Conservation (phyloP, 2,797 vertebrate genomes). For the Sarcophilus harrisii region DNA sequence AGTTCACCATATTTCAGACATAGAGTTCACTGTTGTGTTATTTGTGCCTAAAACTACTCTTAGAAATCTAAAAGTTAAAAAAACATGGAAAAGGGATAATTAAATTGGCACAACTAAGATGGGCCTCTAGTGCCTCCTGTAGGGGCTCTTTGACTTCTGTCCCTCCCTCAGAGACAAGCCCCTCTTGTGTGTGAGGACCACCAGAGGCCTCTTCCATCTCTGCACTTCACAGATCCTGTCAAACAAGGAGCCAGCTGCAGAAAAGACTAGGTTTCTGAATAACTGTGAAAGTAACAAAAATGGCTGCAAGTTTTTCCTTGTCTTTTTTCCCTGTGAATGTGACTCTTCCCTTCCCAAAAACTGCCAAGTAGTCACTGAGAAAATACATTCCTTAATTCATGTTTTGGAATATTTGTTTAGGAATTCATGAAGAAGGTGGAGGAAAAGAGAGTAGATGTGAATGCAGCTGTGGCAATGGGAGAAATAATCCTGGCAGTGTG, state of each 20-base stretch:
- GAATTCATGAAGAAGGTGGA: slow-evolving; percentile 99
- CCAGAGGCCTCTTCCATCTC: neutral
- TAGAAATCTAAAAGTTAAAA: neutral
- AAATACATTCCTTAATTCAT: neutral
- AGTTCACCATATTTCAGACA: neutral
- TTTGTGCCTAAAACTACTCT: slow-evolving; percentile 36
- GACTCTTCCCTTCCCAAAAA: neutral
- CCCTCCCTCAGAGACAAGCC: neutral
- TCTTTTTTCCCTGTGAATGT: neutral
- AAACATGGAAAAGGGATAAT: neutral
- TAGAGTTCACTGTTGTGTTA: neutral
- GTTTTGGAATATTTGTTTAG: slow-evolving; percentile 75
- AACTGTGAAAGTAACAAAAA: neutral
- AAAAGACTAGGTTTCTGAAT: neutral
- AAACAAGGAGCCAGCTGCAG: slow-evolving; percentile 13
- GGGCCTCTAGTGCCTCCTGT: neutral
- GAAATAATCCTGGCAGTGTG: slow-evolving; percentile 94
- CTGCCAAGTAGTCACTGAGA: neutral
- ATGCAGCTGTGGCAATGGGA: slow-evolving; percentile 93
- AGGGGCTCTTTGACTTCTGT: neutral
- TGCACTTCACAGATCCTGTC: neutral
- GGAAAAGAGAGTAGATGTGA: slow-evolving; percentile 94
- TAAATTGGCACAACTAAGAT: neutral
- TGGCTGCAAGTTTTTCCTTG: neutral
- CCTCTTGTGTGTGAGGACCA: neutral